phyloP scores from a whole-genome alignment of 2,888 invertebrate genomes.

The Mythimna ferrago region DNA sequence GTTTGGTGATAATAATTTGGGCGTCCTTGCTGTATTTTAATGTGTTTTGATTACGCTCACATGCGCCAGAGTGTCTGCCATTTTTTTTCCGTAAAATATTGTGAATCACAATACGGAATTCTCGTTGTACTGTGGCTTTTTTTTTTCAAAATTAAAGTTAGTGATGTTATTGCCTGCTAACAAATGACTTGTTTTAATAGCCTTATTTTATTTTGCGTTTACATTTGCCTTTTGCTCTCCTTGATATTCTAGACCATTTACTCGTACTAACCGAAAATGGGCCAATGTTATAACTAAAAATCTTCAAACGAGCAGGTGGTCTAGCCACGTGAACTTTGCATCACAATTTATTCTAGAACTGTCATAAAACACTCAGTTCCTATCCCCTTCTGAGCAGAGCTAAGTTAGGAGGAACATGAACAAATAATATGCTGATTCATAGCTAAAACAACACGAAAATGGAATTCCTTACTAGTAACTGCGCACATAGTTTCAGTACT shows the following conservation, averaged over 20 bases:
- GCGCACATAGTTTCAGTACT: conserved; percentile 26
- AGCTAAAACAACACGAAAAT: conserved; percentile 5
- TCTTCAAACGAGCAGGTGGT: neutral
- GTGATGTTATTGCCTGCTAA: neutral
- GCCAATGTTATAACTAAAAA: neutral
- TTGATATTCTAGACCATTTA: neutral
- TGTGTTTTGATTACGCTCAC: conserved; percentile 7
- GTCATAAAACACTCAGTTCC: conserved; percentile 5
- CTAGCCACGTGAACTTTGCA: neutral
- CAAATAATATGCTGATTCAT: conserved; percentile 29
- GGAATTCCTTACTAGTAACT: conserved; percentile 8
- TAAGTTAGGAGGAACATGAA: conserved; percentile 1
- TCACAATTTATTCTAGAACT: neutral
- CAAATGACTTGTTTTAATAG: neutral
- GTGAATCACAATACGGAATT: neutral
- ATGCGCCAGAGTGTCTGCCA: conserved; percentile 29
- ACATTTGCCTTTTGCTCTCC: neutral
- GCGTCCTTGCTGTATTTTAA: neutral
- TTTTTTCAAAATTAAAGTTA: neutral
- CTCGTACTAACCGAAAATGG: neutral
- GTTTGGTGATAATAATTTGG: neutral
- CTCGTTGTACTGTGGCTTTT: neutral
- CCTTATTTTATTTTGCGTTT: neutral
- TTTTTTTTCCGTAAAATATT: neutral
- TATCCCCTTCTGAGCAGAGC: neutral